Percentiles rank a stretch among this genome's conserved stretches.
phyloP scores from a whole-genome alignment of 1,140 invertebrate species.

The Solenopsis fugax region DNA sequence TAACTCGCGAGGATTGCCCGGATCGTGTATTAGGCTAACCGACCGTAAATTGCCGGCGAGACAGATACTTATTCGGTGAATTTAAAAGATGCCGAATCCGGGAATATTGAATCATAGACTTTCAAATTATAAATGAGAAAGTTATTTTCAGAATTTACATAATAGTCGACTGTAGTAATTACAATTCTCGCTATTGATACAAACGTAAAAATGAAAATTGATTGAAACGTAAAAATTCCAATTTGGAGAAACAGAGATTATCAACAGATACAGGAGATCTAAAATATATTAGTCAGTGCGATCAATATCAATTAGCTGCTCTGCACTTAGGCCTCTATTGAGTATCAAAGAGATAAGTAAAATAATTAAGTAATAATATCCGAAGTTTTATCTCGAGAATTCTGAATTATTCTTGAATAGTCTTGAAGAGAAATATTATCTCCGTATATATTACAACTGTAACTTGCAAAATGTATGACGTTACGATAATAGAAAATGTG shows the following conservation, averaged over 20 bases:
- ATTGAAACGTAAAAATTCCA: neutral
- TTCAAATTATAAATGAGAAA: neutral
- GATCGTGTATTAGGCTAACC: constrained; percentile 4
- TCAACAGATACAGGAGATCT: neutral
- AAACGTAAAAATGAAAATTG: neutral
- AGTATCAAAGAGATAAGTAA: too few relatives aligned
- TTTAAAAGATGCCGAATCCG: neutral
- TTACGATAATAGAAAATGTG: constrained; percentile 20
- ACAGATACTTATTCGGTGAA: neutral
- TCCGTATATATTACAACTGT: neutral
- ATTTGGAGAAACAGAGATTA: neutral
- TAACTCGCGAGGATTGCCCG: constrained; percentile 32
- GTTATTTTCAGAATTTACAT: neutral
- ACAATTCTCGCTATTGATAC: neutral
- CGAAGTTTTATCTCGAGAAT: neutral
- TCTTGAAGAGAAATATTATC: neutral
- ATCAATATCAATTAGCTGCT: too few relatives aligned
- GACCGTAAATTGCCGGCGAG: neutral
- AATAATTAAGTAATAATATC: constrained; percentile 6
- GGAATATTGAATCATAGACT: neutral
- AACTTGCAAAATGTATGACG: constrained; percentile 13
- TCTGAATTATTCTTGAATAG: constrained; percentile 6
- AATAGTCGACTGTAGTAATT: neutral
- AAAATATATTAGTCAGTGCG: too few relatives aligned
- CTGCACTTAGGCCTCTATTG: too few relatives aligned